Evolutionary conservation across 1,140 invertebrate species (phyloP).

Genomic region (Cherax destructor): DNA sequence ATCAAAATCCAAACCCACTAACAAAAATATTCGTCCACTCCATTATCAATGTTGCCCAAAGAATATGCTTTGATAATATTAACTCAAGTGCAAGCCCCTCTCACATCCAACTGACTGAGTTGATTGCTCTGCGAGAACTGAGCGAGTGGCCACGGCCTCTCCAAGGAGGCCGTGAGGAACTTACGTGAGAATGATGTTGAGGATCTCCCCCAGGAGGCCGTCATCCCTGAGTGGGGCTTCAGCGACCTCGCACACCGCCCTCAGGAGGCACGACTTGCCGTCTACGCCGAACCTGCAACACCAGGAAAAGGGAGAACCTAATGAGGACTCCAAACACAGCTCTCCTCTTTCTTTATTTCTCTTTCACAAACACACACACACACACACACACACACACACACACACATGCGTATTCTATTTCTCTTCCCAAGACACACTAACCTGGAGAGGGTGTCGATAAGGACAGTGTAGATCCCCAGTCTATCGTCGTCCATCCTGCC

Average conservation of each 20-base stretch:
- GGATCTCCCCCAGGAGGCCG: slow-evolving; percentile 73
- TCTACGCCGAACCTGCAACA: slow-evolving; percentile 75
- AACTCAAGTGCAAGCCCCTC: no score
- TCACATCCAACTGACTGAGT: no score
- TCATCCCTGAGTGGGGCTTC: slow-evolving; percentile 79
- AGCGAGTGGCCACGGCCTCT: no score
- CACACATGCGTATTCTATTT: not conserved
- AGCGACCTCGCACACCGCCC: slow-evolving; percentile 90
- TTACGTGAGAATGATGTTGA: slow-evolving; percentile 73
- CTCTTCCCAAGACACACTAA: not conserved
- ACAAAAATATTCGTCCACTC: no score
- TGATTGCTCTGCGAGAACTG: no score
- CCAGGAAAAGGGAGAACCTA: not conserved
- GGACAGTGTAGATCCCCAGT: slow-evolving; percentile 67
- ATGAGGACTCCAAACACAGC: not conserved
- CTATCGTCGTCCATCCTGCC: slow-evolving; percentile 62
- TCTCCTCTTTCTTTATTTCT: not conserved
- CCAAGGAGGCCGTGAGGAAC: not conserved
- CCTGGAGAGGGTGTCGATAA: slow-evolving; percentile 67
- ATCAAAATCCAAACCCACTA: no score
- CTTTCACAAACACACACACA: not conserved
- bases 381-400: not conserved
- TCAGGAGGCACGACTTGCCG: slow-evolving; percentile 86
- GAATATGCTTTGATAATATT: no score
- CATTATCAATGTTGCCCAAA: no score